phyloP scores from a whole-genome alignment of 2,797 vertebrate species.

The Orestias chungarensis region DNA sequence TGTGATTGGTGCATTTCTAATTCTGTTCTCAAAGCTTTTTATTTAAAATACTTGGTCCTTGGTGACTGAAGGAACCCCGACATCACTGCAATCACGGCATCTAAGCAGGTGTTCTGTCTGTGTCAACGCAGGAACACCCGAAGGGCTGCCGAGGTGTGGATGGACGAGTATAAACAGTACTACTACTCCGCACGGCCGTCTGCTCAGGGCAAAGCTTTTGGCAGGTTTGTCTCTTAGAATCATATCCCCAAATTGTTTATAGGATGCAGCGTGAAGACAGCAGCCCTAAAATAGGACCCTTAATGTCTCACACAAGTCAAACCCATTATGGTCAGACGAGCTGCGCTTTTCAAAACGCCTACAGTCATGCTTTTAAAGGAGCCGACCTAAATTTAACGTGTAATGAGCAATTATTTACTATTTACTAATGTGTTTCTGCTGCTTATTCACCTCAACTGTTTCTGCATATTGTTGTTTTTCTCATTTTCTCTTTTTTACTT shows the following conservation, averaged over 20 bases:
- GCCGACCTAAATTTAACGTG: neutral
- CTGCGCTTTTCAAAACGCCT: neutral
- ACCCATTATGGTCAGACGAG: neutral
- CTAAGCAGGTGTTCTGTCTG: conserved; percentile 48
- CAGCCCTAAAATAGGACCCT: neutral
- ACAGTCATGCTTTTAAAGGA: neutral
- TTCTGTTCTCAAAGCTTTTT: neutral
- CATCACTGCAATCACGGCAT: conserved; percentile 24
- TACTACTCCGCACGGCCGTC: conserved; percentile 96
- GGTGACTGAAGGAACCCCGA: conserved; percentile 23
- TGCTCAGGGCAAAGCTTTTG: conserved; percentile 92
- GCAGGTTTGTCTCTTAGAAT: conserved; percentile 82
- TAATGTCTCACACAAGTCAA: conserved; percentile 1
- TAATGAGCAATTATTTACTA: neutral
- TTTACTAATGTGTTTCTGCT: neutral
- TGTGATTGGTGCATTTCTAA: neutral
- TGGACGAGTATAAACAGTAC: conserved; percentile 98
- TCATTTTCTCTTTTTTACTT: neutral
- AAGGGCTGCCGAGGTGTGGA: conserved; percentile 97
- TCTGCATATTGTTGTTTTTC: neutral
- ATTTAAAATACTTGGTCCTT: conserved; percentile 13
- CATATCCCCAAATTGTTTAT: neutral
- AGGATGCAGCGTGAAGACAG: neutral
- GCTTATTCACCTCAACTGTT: neutral
- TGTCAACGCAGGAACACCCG: conserved; percentile 89